Evolutionary conservation across 1,140 invertebrate genomes (phyloP).

Genomic region (Drosophila nasuta): DNA sequence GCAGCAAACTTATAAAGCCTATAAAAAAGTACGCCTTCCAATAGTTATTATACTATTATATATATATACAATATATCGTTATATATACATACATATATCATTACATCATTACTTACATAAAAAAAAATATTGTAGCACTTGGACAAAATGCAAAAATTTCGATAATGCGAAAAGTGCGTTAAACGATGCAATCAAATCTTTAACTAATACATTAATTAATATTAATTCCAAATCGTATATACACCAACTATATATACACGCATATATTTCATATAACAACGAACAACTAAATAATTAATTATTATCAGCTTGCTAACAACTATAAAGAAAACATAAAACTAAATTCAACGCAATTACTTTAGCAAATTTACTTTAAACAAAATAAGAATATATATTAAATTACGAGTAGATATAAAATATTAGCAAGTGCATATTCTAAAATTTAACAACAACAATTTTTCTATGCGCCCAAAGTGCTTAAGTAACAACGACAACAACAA

Average conservation of each 20-base stretch:
- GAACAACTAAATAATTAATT: slow-evolving; percentile 39
- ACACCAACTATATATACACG: slow-evolving; percentile 26
- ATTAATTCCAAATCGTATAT: slow-evolving; percentile 25
- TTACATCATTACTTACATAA: slow-evolving; percentile 11
- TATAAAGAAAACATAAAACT: slow-evolving; percentile 34
- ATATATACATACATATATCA: slow-evolving; percentile 51
- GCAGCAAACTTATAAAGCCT: slow-evolving; percentile 60
- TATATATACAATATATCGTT: slow-evolving; percentile 68
- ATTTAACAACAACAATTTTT: slow-evolving; percentile 54
- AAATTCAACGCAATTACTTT: slow-evolving; percentile 74
- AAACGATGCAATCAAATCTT: slow-evolving; percentile 75
- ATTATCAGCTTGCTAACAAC: slow-evolving; percentile 55
- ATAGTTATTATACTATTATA: slow-evolving; percentile 70
- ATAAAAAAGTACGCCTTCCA: slow-evolving; percentile 75
- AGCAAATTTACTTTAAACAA: slow-evolving; percentile 70
- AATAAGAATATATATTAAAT: slow-evolving; percentile 5
- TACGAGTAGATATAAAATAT: slow-evolving; percentile 26
- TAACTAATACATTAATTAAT: slow-evolving; percentile 45
- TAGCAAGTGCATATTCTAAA: slow-evolving; percentile 68
- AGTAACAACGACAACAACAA: slow-evolving; percentile 46
- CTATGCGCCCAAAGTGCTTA: slow-evolving; percentile 77
- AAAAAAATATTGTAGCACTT: slow-evolving; percentile 15
- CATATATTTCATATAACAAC: slow-evolving; percentile 67
- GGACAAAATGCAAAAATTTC: slow-evolving; percentile 14
- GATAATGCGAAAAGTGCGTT: slow-evolving; percentile 63